These are phyloP conservation scores for Pelagia noctiluca DNA, from an alignment of 30 jellyfish, hydroid and myxozoan genomes.

Conservation along the genomic window DNA sequence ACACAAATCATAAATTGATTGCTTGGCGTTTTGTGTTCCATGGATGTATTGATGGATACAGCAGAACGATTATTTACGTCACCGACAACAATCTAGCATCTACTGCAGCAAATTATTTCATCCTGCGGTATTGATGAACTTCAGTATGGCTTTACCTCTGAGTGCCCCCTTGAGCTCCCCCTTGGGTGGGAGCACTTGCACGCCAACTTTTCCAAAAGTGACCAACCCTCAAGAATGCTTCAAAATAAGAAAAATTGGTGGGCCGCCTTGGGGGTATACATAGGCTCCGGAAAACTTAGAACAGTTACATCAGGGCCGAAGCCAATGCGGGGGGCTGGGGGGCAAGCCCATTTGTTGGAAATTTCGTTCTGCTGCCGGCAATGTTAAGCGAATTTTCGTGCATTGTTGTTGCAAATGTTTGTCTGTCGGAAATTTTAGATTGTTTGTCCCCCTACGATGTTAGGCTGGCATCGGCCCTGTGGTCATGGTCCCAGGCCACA, in stretches of 20 bases:
- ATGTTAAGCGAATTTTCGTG: background rate
- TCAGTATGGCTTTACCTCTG: too few relatives aligned
- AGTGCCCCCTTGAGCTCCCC: too few relatives aligned
- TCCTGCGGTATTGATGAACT: too few relatives aligned
- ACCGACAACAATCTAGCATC: conserved; percentile 16
- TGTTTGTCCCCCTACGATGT: background rate
- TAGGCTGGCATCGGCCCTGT: conserved; percentile 1
- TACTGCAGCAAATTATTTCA: conserved; percentile 10
- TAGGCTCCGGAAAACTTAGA: background rate
- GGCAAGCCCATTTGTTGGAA: too few relatives aligned
- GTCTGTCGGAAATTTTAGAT: conserved; percentile 1
- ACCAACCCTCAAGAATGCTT: too few relatives aligned
- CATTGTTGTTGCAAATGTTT: background rate
- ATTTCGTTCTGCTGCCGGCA: too few relatives aligned
- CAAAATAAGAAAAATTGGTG: too few relatives aligned
- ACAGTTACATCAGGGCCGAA: too few relatives aligned
- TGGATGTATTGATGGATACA: conserved; percentile 53
- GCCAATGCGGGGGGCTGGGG: too few relatives aligned
- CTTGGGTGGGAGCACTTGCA: too few relatives aligned
- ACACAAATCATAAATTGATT: conserved; percentile 41
- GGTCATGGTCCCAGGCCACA: conserved; percentile 4
- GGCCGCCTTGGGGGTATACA: too few relatives aligned
- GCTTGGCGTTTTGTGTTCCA: conserved; percentile 58
- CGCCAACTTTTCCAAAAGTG: too few relatives aligned
- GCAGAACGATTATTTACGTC: conserved; percentile 41